A percentile compares a stretch with the other conserved stretches of the same genome.
These are phyloP conservation scores for Lepisosteus osseus DNA, from an alignment of 2,113 vertebrate species.

Conservation along the genomic window DNA sequence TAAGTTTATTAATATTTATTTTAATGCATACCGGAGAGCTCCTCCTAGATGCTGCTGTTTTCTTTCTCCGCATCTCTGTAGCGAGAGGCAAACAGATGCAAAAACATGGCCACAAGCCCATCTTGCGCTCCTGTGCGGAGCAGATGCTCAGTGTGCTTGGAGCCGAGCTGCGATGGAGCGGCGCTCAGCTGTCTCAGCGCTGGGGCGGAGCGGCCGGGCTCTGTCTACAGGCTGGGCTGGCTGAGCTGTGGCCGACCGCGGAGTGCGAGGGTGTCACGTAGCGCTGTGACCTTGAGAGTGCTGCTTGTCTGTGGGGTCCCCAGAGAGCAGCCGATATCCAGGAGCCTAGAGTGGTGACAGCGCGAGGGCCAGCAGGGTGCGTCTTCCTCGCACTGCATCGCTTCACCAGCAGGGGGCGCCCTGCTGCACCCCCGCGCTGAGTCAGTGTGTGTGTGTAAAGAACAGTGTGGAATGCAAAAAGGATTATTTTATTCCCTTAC, in stretches of 20 bases:
- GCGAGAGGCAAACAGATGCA: too few relatives aligned
- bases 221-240: not conserved
- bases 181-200: not conserved
- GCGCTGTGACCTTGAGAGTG: conserved; percentile 1
- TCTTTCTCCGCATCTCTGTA: too few relatives aligned
- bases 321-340: not conserved
- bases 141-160: not conserved
- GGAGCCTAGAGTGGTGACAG: not conserved
- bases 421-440: not conserved
- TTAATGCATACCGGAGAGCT: too few relatives aligned
- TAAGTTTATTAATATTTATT: too few relatives aligned
- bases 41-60: too few relatives aligned
- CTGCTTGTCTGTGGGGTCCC: not conserved
- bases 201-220: not conserved
- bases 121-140: too few relatives aligned
- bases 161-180: too few relatives aligned
- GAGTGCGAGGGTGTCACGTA: not conserved
- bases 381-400: too few relatives aligned
- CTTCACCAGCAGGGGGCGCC: not conserved
- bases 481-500: too few relatives aligned
- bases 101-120: too few relatives aligned
- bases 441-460: not conserved
- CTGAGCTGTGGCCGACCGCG: not conserved
- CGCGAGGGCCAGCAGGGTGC: not conserved
- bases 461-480: too few relatives aligned